These are phyloP conservation scores for Dasypogon diadema DNA, from an alignment of 2,888 invertebrate genomes.

Conservation along the genomic window DNA sequence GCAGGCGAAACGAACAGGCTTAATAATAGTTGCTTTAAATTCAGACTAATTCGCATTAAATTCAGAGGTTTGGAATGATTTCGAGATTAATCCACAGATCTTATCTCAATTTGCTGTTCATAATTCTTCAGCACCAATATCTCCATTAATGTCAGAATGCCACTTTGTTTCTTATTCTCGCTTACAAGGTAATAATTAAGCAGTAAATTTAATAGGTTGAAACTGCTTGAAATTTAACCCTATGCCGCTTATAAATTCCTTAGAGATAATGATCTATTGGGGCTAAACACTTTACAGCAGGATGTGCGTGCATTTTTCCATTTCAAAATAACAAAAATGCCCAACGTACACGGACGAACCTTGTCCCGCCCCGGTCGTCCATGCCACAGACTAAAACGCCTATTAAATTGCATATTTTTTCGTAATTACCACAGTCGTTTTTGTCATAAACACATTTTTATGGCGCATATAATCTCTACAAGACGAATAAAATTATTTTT, in stretches of 20 bases:
- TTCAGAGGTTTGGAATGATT: too few species aligned
- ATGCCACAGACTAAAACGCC: not conserved
- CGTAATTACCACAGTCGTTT: constrained; percentile 42
- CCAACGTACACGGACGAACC: not conserved
- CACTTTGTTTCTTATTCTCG: constrained; percentile 26
- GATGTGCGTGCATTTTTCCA: constrained; percentile 39
- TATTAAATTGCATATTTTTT: constrained; percentile 47
- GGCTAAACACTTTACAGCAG: constrained; percentile 18
- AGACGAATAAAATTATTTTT: constrained; percentile 48
- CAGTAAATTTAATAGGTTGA: constrained; percentile 32
- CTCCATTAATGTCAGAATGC: not conserved
- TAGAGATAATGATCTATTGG: constrained; percentile 35
- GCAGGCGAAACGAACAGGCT: too few species aligned
- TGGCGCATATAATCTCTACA: constrained; percentile 43
- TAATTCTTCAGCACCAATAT: too few species aligned
- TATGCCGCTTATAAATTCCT: constrained; percentile 6
- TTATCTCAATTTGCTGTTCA: too few species aligned
- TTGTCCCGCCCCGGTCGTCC: not conserved
- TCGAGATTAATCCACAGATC: too few species aligned
- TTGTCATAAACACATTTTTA: constrained; percentile 52
- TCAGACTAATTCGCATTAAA: too few species aligned
- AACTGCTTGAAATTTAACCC: constrained; percentile 5
- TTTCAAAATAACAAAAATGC: not conserved
- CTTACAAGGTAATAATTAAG: constrained; percentile 27
- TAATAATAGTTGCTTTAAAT: too few species aligned